A percentile compares a stretch with the other conserved stretches of the same genome.
Evolutionary conservation across 1,140 invertebrate species (phyloP).

Genomic region (Diachasmimorpha longicaudata): DNA sequence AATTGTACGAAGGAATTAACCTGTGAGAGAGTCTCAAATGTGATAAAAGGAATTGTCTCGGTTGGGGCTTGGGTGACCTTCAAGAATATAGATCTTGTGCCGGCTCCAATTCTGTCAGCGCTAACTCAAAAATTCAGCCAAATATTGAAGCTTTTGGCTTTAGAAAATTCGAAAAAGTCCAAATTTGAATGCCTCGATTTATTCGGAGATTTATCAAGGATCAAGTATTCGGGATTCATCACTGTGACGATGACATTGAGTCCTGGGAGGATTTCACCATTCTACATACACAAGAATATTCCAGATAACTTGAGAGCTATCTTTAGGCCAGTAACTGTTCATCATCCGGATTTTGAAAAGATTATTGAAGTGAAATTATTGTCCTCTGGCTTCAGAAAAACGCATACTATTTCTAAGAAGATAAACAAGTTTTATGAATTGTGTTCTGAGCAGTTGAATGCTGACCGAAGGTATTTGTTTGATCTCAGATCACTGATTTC

Average conservation of each 20-base stretch:
- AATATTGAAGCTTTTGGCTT: constrained; percentile 62
- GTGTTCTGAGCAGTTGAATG: constrained; percentile 69
- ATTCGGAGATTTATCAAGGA: constrained; percentile 62
- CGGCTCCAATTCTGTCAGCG: constrained; percentile 64
- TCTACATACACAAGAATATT: constrained; percentile 51
- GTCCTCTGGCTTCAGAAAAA: constrained; percentile 70
- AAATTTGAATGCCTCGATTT: constrained; percentile 66
- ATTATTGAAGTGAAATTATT: constrained; percentile 73
- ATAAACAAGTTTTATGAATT: constrained; percentile 68
- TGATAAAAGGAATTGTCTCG: constrained; percentile 69
- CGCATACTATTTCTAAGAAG: constrained; percentile 67
- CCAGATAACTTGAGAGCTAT: constrained; percentile 73
- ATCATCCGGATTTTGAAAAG: constrained; percentile 70
- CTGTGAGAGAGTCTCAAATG: constrained; percentile 68
- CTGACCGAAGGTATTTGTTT: constrained; percentile 70
- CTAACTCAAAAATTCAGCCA: constrained; percentile 65
- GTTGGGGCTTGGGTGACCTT: constrained; percentile 75
- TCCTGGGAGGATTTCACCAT: constrained; percentile 65
- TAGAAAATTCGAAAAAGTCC: constrained; percentile 45
- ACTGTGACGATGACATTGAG: constrained; percentile 69
- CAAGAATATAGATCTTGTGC: constrained; percentile 73
- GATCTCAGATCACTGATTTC: constrained; percentile 63
- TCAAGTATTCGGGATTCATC: constrained; percentile 69
- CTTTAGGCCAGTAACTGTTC: constrained; percentile 74
- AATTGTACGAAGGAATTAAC: constrained; percentile 71